Base-by-base conservation (phyloP, 2,888 invertebrate species). In the Stramonita haemastoma region DNA sequence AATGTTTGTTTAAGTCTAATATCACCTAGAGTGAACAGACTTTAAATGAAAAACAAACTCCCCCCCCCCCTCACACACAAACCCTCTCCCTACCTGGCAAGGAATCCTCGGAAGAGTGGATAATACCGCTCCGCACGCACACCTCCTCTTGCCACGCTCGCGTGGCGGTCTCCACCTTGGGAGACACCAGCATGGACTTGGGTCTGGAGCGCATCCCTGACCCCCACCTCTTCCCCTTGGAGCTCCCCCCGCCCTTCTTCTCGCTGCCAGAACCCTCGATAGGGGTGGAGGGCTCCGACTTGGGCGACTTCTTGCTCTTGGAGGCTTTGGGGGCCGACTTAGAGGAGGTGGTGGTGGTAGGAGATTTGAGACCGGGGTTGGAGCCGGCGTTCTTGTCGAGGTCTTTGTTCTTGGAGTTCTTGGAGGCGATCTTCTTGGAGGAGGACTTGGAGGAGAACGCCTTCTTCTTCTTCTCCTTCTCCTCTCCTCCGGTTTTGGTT, bases 231-330 rank as follows among this genome's bases (percentile, higher is more conserved):
- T 90, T 89, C 32, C 83, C 83, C 34, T 26, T 32, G 46, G 22
- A 32, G 22, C 26, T 56, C 1, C 77, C 77, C n/a, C 29, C n/a
- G 13, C 95, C 95, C 56, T 95, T 91, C 91, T 95, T 95, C 85
- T 94, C 94, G 95, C 95, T 93, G 1, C 95, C 95, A 85, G 93
- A 93, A 56, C 94, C 93, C 89, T 95, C 95, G 34, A 32, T 79
- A 87, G 95, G 94, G 0, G 93, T 93, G 89, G 94, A 94, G 56
- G 34, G 89, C 26, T 91, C 91, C n/a, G 73, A 19, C 26, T 26
- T 8, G 22, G 73, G 29, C 11, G 26, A n/a, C 73, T 73, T 73
- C n/a, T 29, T 73, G 4, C 19, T 13, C 73, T 73, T 73, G 11
- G n/a, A 2, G n/a, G 73, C 73, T 73, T 73, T 73, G n/a, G 73